A percentile compares a stretch with the other conserved stretches of the same genome.
These are phyloP conservation scores for Melanotaenia boesemani DNA, from an alignment of 2,797 vertebrate genomes.

Conservation along the genomic window DNA sequence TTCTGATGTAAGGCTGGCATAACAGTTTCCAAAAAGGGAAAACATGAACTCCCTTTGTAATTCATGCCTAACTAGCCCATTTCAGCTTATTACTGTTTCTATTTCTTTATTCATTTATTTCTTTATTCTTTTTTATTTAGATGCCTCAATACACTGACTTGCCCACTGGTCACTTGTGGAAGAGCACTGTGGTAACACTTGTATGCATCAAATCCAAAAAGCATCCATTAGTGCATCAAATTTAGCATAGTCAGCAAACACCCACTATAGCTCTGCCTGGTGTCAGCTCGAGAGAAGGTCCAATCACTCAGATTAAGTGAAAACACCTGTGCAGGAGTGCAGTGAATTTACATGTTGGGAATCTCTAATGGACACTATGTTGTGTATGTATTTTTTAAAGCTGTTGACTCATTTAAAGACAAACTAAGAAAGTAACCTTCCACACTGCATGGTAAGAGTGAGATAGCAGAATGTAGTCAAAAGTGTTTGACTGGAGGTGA, in stretches of 20 bases:
- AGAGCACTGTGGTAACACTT: neutral
- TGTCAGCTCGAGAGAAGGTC: neutral
- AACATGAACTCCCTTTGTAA: neutral
- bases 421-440: too few relatives aligned
- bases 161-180: neutral
- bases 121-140: neutral
- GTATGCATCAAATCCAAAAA: neutral
- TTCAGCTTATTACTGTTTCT: neutral
- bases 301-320: neutral
- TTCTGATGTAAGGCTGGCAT: too few relatives aligned
- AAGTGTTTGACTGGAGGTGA: too few relatives aligned
- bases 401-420: too few relatives aligned
- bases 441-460: too few relatives aligned
- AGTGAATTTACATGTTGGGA: neutral
- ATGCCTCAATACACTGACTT: neutral
- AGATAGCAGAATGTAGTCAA: too few relatives aligned
- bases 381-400: too few relatives aligned
- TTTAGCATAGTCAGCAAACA: neutral
- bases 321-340: neutral
- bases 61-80: neutral
- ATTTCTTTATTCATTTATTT: neutral
- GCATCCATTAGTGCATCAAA: neutral
- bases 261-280: too few relatives aligned
- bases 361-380: too few relatives aligned
- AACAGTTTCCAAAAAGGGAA: neutral